Percentiles rank a stretch among this genome's conserved stretches.
Conservation (phyloP, 2,113 vertebrate genomes). For the Octodon degus region DNA sequence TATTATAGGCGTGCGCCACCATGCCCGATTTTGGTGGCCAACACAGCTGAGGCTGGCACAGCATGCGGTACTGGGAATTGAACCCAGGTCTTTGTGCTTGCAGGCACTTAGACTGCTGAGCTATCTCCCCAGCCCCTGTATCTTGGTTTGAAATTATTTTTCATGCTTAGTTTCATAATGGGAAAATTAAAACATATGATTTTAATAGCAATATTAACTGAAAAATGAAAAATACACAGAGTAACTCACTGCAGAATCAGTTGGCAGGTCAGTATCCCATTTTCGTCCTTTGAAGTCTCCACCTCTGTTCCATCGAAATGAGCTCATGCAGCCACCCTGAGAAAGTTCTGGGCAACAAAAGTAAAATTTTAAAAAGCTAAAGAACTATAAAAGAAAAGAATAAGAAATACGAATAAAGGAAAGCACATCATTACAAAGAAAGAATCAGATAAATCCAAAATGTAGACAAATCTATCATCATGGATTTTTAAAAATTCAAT, state of each 20-base stretch:
- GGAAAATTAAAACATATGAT: conserved; percentile 12
- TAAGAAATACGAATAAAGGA: neutral
- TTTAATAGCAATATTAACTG: neutral
- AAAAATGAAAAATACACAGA: neutral
- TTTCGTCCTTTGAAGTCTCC: conserved; percentile 95
- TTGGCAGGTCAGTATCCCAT: conserved; percentile 97
- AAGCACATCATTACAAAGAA: neutral
- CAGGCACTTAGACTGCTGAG: no score
- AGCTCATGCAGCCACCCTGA: conserved; percentile 98
- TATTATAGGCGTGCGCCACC: no score
- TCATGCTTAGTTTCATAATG: neutral
- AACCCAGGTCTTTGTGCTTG: no score
- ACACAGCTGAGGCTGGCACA: no score
- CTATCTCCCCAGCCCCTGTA: neutral
- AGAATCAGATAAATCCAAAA: neutral
- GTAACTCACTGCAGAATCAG: conserved; percentile 93
- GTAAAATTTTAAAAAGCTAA: neutral
- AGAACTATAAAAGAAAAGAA: neutral
- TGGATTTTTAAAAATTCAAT: conserved; percentile 16
- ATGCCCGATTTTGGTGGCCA: no score
- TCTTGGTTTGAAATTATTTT: conserved; percentile 4
- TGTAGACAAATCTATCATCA: neutral
- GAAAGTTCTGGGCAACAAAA: conserved; percentile 90
- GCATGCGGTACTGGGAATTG: no score
- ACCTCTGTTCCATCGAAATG: conserved; percentile 95